Evolutionary conservation across 2,113 vertebrate species (phyloP).

Genomic region (Gymnogyps californianus): DNA sequence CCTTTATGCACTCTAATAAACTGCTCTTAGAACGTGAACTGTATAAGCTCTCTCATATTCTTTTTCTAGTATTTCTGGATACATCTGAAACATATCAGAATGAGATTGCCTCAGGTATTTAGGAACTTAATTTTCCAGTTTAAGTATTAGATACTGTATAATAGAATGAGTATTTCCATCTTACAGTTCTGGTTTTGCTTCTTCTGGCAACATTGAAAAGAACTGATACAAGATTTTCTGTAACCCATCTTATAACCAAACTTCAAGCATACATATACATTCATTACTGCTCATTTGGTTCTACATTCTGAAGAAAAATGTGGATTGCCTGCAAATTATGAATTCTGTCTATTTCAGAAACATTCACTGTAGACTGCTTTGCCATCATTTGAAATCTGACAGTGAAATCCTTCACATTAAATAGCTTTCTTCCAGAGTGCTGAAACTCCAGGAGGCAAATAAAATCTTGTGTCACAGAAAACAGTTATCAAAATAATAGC

Average conservation of each 20-base stretch:
- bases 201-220: background rate
- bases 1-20: background rate
- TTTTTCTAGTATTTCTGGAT: background rate
- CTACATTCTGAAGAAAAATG: background rate
- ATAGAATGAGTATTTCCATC: background rate
- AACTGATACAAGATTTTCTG: background rate
- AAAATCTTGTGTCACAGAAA: background rate
- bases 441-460: background rate
- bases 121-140: background rate
- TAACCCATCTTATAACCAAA: background rate
- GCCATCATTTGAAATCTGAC: background rate
- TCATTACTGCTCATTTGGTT: background rate
- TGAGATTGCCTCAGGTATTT: background rate
- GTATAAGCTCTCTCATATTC: background rate
- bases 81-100: background rate
- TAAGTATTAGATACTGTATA: background rate
- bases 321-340: background rate
- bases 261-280: background rate
- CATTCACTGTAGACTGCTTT: background rate
- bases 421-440: background rate
- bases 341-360: background rate
- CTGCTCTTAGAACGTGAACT: background rate
- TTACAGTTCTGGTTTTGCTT: background rate
- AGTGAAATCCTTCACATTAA: background rate
- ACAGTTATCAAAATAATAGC: background rate